Percentiles rank a stretch among this genome's conserved stretches.
Evolutionary conservation across 2,797 vertebrate genomes (phyloP).

Genomic region (Cyprinella venusta): DNA sequence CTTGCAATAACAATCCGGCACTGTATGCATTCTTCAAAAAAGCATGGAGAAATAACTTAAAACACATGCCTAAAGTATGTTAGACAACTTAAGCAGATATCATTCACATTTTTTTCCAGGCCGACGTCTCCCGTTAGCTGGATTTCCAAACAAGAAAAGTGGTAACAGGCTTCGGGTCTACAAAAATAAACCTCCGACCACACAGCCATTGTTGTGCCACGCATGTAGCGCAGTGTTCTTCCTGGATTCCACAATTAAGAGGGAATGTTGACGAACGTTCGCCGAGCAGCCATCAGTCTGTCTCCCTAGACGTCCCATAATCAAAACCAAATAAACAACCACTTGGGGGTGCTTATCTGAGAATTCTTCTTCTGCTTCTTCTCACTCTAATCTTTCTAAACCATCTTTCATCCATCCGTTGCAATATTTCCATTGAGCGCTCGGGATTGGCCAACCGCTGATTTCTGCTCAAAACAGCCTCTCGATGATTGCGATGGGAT

Average conservation of each 20-base stretch:
- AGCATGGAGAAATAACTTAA: neutral
- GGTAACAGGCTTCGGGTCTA: conserved; percentile 72
- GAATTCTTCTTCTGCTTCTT: conserved; percentile 42
- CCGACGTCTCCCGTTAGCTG: conserved; percentile 64
- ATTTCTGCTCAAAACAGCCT: conserved; percentile 70
- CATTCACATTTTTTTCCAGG: conserved; percentile 47
- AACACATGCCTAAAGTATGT: conserved; percentile 14
- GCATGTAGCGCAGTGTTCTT: conserved; percentile 69
- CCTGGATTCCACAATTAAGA: conserved; percentile 79
- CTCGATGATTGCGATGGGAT: conserved; percentile 70
- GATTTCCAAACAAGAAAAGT: conserved; percentile 73
- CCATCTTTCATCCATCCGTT: conserved; percentile 62
- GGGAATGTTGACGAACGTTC: conserved; percentile 78
- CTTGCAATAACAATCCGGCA: conserved; percentile 14
- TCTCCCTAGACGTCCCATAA: conserved; percentile 74
- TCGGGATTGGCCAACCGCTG: conserved; percentile 65
- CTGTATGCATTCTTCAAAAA: conserved; percentile 3
- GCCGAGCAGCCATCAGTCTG: conserved; percentile 67
- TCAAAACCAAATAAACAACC: conserved; percentile 78
- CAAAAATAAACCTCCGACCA: conserved; percentile 76
- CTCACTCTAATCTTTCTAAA: conserved; percentile 52
- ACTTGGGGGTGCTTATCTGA: conserved; percentile 67
- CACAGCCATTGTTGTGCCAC: conserved; percentile 71
- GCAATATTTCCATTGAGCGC: conserved; percentile 62
- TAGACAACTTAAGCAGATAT: conserved; percentile 30